Conservation (phyloP, 2,113 vertebrate genomes). For the Sprattus sprattus region DNA sequence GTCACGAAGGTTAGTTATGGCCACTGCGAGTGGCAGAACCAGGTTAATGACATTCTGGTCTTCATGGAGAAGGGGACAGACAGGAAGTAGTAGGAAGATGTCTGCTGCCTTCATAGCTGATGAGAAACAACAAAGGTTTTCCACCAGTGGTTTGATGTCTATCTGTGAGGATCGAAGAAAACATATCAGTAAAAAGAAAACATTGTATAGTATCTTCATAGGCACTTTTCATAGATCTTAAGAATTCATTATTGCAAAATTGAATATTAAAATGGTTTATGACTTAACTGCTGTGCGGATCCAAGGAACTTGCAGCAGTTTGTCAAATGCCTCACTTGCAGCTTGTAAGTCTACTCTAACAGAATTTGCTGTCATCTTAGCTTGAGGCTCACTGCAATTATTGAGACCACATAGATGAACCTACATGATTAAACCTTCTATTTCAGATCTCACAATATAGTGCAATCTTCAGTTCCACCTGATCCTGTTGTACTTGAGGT, state of each 20-base stretch:
- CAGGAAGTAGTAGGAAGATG: conserved; percentile 58
- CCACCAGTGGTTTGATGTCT: conserved; percentile 39
- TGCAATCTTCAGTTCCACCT: background rate
- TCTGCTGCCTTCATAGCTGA: conserved; percentile 57
- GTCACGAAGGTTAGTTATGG: conserved; percentile 41
- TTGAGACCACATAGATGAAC: background rate
- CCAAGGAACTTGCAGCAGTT: conserved; percentile 58
- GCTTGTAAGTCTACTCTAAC: conserved; percentile 61
- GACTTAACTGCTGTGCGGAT: conserved; percentile 59
- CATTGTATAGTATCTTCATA: background rate
- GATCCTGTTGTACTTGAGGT: background rate
- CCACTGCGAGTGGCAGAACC: conserved; percentile 47
- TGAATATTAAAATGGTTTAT: background rate
- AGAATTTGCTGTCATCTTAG: conserved; percentile 19
- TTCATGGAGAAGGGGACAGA: conserved; percentile 58
- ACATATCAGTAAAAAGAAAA: background rate
- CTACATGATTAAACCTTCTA: background rate
- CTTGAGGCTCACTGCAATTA: background rate
- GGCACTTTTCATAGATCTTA: no score
- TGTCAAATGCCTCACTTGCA: conserved; percentile 54
- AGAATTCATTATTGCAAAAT: background rate
- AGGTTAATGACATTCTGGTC: conserved; percentile 32
- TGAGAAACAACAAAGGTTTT: background rate
- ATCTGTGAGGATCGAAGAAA: conserved; percentile 26
- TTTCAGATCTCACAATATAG: background rate